Conservation (phyloP, 37 sponge, comb jelly and placozoan genomes). For the Mnemiopsis leidyi region DNA sequence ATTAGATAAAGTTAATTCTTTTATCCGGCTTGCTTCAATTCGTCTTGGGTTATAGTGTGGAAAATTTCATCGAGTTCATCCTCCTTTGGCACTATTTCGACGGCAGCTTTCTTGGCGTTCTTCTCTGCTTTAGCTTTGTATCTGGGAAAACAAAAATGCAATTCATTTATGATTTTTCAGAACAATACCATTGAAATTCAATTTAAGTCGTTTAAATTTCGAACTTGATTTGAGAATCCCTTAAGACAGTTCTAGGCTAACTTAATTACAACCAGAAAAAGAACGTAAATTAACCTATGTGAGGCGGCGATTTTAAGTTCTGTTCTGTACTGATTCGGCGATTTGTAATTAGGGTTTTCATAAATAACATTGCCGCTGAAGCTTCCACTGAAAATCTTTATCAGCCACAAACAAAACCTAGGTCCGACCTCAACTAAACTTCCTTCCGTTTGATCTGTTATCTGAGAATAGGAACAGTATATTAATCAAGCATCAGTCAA, state of each 20-base stretch:
- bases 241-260: too few species aligned
- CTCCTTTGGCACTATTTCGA: constrained; percentile 40
- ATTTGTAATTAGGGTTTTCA: constrained; percentile 85
- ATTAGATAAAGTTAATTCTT: neutral
- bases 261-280: neutral
- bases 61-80: constrained; percentile 61
- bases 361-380: constrained; percentile 90
- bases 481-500: too few species aligned
- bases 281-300: constrained; percentile 3
- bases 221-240: too few species aligned
- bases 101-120: constrained; percentile 21
- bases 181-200: too few species aligned
- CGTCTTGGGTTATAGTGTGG: constrained; percentile 59
- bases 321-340: constrained; percentile 78
- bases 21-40: constrained; percentile 45
- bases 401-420: constrained; percentile 84
- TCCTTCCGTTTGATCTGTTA: constrained; percentile 33
- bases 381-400: constrained; percentile 92
- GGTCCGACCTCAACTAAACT: constrained; percentile 72
- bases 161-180: too few species aligned
- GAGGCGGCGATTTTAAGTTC: constrained; percentile 45
- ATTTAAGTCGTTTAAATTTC: too few species aligned
- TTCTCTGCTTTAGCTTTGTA: constrained; percentile 61
- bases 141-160: constrained; percentile 1
- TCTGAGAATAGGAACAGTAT: constrained; percentile 18